Evolutionary conservation across 2,888 invertebrate genomes (phyloP).

Genomic region (Lobophora halterata): DNA sequence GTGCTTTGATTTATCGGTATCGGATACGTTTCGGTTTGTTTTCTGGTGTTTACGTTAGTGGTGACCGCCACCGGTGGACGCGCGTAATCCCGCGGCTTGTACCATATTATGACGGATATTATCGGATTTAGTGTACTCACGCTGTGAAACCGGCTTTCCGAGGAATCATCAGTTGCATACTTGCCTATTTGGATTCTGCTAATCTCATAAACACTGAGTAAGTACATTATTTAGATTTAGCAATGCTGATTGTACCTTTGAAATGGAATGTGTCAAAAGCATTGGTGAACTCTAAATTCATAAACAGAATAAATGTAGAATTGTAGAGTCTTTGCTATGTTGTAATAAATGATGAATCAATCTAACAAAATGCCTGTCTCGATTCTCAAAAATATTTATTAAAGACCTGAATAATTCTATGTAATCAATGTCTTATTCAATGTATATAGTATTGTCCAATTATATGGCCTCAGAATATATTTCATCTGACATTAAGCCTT

Average conservation of each 20-base stretch:
- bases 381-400: no score
- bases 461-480: no score
- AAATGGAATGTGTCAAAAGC: not conserved
- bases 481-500: no score
- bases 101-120: constrained; percentile 77
- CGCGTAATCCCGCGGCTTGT: constrained; percentile 73
- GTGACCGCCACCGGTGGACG: constrained; percentile 67
- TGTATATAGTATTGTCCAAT: no score
- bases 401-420: no score
- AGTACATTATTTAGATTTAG: constrained; percentile 36
- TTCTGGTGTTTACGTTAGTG: constrained; percentile 79
- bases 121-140: constrained; percentile 67
- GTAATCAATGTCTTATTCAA: no score
- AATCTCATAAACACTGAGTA: constrained; percentile 51
- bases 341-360: no score
- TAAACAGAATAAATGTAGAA: no score
- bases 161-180: constrained; percentile 51
- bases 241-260: constrained; percentile 5
- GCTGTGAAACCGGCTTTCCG: constrained; percentile 56
- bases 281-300: no score
- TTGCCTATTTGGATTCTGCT: constrained; percentile 27
- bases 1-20: constrained; percentile 80
- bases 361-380: no score
- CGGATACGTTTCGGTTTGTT: constrained; percentile 70
- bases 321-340: no score